Evolutionary conservation across 1,140 invertebrate genomes (phyloP).

Genomic region (Anoplolepis gracilipes): DNA sequence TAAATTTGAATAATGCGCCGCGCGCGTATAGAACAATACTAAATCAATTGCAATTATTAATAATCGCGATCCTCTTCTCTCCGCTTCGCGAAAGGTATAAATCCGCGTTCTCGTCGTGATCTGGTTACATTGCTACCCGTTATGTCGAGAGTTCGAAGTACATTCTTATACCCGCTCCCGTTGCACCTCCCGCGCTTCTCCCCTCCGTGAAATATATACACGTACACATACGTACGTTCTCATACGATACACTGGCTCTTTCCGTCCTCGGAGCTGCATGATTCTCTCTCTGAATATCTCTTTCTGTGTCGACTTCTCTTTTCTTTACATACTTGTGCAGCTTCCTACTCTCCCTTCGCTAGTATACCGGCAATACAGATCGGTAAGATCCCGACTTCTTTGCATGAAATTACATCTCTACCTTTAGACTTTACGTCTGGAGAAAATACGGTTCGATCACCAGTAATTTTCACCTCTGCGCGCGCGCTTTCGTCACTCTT

Average conservation of each 20-base stretch:
- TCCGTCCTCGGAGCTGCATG: conserved; percentile 40
- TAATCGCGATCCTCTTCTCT: conserved; percentile 76
- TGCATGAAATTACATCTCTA: conserved; percentile 76
- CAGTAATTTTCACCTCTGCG: conserved; percentile 44
- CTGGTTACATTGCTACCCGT: conserved; percentile 82
- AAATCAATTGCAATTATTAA: conserved; percentile 83
- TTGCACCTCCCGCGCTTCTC: conserved; percentile 45
- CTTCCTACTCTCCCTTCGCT: conserved; percentile 48
- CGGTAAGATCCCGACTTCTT: conserved; percentile 61
- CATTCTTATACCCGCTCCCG: conserved; percentile 73
- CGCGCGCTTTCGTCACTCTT: conserved; percentile 62
- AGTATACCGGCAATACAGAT: conserved; percentile 49
- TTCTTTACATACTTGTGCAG: conserved; percentile 37
- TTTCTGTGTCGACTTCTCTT: conserved; percentile 4
- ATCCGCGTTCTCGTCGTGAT: conserved; percentile 76
- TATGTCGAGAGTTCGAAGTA: conserved; percentile 79
- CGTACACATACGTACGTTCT: background rate
- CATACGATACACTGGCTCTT: conserved; percentile 44
- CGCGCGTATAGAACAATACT: conserved; percentile 74
- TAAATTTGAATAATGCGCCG: conserved; percentile 81
- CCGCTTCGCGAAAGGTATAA: conserved; percentile 49
- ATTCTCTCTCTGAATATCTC: background rate
- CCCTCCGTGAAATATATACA: conserved; percentile 5
- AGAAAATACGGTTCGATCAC: conserved; percentile 66
- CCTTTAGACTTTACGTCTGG: conserved; percentile 61